Evolutionary conservation across 2,113 vertebrate genomes (phyloP), one percentile per base, ranked within the genome.

Genomic region (Larimichthys polyactis): DNA sequence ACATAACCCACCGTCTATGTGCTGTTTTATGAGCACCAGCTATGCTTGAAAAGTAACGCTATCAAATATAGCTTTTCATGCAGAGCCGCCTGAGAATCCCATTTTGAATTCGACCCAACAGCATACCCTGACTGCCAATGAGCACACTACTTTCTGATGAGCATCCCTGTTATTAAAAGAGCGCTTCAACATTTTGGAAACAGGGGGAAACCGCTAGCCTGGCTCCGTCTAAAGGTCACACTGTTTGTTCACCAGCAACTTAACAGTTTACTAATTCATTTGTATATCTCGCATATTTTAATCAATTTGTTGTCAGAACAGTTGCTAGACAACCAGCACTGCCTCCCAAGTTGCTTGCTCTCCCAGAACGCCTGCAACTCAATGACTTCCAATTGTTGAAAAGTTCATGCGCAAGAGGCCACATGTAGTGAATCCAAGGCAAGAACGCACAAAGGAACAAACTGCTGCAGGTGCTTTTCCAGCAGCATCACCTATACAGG

Each of bases 401-500:
- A 15, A 20, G 32, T 29, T 11, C 1, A 63, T 8, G 12, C 57
- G n/a, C 6, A 22, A 12, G 19, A 68, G 54, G 51, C 49, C 75
- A 51, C 64, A 78, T 58, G 12, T 54, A 49, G 43, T 0, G 1
- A 20, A 59, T 16, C n/a, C 5, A 51, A 36, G n/a, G 20, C 29
- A 20, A 44, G 12, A 7, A 15, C 17, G 44, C 16, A 46, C 11
- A 55, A 43, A 55, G 16, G 7, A 71, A 44, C 24, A 77, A 52
- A 62, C 29, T 52, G 46, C 57, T 62, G 29, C 46, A 70, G 29
- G 57, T 62, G 66, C 29, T 51, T 77, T 48, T 51, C 64, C 48
- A 17, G 36, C 52, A 68, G 52, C 19, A 32, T 40, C 24, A 24
- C 51, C 48, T 32, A 46, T 46, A 5, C 8, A 0, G 19, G 44